phyloP scores from a whole-genome alignment of 2,113 vertebrate species.

The Sinocyclocheilus rhinocerous region DNA sequence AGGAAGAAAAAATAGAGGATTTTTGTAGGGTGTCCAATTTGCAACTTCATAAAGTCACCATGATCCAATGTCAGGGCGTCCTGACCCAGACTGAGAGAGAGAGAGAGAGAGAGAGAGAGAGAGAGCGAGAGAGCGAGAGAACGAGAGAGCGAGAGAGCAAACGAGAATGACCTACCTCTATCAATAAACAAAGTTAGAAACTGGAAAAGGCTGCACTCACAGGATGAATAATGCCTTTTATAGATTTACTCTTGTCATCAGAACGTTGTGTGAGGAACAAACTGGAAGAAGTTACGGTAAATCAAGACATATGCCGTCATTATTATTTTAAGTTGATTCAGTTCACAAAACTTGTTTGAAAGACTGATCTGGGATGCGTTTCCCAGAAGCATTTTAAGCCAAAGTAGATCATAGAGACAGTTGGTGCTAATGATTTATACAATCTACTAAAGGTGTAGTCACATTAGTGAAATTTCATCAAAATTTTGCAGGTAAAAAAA shows the following conservation, averaged over 20 bases:
- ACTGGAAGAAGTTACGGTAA: not conserved
- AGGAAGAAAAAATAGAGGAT: slow-evolving; percentile 29
- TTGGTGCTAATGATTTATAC: not conserved
- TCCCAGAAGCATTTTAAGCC: not conserved
- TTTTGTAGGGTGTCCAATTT: slow-evolving; percentile 62
- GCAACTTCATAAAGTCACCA: slow-evolving; percentile 67
- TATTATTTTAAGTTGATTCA: not conserved
- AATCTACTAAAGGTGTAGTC: not conserved
- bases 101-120: not conserved
- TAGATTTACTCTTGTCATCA: not conserved
- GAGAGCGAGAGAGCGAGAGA: not conserved
- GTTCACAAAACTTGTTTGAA: not conserved
- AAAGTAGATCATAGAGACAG: not conserved
- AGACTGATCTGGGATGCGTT: not conserved
- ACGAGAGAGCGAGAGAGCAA: not conserved
- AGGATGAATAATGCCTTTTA: slow-evolving; percentile 14
- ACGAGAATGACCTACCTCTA: not conserved
- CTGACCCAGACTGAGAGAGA: slow-evolving; percentile 68
- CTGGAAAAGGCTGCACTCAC: slow-evolving; percentile 5
- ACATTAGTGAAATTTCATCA: not conserved
- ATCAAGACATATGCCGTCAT: too few relatives aligned
- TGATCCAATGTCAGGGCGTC: slow-evolving; percentile 70
- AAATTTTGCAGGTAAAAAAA: too few relatives aligned
- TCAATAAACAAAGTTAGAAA: slow-evolving; percentile 30
- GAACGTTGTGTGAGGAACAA: not conserved